A percentile compares a stretch with the other conserved stretches of the same genome.
Evolutionary conservation across 1,140 invertebrate genomes (phyloP).

Genomic region (Zaprionus davidi): DNA sequence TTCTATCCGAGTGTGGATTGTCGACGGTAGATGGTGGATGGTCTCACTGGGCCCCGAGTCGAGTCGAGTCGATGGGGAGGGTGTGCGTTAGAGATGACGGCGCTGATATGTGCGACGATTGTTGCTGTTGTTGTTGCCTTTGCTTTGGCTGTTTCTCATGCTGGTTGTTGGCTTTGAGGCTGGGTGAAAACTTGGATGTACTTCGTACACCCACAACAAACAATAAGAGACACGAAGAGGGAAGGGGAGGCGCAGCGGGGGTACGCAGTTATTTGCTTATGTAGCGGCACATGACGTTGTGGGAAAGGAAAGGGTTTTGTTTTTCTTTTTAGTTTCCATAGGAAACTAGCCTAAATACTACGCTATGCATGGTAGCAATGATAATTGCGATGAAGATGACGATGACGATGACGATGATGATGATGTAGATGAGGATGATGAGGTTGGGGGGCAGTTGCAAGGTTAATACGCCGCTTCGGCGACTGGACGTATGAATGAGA

Average conservation of each 20-base stretch:
- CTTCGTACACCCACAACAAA: conserved; percentile 46
- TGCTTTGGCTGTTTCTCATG: conserved; percentile 62
- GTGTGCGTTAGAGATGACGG: conserved; percentile 62
- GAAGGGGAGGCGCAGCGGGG: background rate
- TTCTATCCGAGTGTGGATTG: background rate
- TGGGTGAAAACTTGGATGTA: conserved; percentile 46
- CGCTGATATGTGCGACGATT: conserved; percentile 59
- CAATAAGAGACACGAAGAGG: conserved; percentile 9
- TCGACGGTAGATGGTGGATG: conserved; percentile 30
- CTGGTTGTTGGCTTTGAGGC: conserved; percentile 42
- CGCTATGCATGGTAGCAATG: conserved; percentile 27
- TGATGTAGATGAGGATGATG: conserved; percentile 2
- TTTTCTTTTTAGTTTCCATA: conserved; percentile 34
- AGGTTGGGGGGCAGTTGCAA: conserved; percentile 27
- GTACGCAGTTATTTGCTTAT: conserved; percentile 62
- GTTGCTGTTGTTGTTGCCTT: conserved; percentile 22
- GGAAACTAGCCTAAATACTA: conserved; percentile 53
- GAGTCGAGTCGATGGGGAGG: conserved; percentile 20
- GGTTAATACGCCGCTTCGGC: conserved; percentile 35
- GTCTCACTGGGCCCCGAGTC: conserved; percentile 7
- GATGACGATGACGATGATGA: background rate
- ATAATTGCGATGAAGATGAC: conserved; percentile 1
- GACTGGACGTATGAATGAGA: conserved; percentile 13
- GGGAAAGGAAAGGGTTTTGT: conserved; percentile 59
- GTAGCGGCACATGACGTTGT: conserved; percentile 64